Base-by-base conservation (phyloP, 2,113 vertebrate genomes). In the Saguinus midas region DNA sequence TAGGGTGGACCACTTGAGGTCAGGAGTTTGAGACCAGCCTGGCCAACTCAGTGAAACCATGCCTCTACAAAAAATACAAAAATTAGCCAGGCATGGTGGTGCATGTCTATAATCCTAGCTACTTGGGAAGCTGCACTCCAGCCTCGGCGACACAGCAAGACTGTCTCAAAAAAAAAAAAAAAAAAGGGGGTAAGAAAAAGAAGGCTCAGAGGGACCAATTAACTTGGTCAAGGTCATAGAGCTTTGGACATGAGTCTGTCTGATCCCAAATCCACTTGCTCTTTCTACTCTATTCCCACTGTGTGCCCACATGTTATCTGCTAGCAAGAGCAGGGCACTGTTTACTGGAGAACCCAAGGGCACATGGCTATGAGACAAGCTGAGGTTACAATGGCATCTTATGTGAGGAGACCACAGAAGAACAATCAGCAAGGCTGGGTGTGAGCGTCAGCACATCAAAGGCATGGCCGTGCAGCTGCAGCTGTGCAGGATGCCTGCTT, bases 301-400 rank as follows among this genome's bases (percentile, higher is more conserved):
- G 29, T 5, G 2, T 25, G 40, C 75, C 43, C 61, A 27, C 45
- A 35, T 4, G 58, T 48, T n/a, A n/a, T 61, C 8, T 88, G 78
- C 52, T 21, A 18, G 45, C n/a, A 88, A 87, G 88, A 93, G 37
- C 25, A 95, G 91, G 45, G 32, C 80, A 94, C 2, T 92, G 92
- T 96, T 96, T 23, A 66, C 52, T 66, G 64, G 91, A 87, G 87
- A 93, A 78, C 32, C 57, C 11, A 9, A 82, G 66, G 87, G 50
- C 78, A 92, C 1, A 9, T 50, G 21, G 55, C 20, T 13, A 64
- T 58, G 78, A 96, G 82, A 91, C 29, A 57, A 86, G n/a, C 25
- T 21, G 14, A 94, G 76, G 88, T 92, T 52, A 87, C 40, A 96
- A 94, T 55, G 75, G 35, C 13, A 83, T 61, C 68, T 61, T 93